A percentile compares a stretch with the other conserved stretches of the same genome.
Evolutionary conservation across 1,140 invertebrate genomes (phyloP).

Genomic region (Drosophila lacteicornis): DNA sequence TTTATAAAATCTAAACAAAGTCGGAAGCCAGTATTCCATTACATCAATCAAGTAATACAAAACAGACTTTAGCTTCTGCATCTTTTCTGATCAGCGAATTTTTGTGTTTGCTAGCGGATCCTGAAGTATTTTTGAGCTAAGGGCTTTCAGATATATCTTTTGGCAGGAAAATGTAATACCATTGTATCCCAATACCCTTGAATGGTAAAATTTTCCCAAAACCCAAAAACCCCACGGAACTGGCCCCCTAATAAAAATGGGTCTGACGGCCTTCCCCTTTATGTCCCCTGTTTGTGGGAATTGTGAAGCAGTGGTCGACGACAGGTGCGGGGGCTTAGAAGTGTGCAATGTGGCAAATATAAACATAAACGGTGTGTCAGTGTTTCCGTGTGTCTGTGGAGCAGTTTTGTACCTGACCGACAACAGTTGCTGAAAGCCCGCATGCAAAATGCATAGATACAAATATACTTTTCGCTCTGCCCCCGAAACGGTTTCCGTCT

Average conservation of each 20-base stretch:
- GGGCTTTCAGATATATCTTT: background rate
- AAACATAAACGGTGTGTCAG: conserved; percentile 43
- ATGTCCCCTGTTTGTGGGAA: background rate
- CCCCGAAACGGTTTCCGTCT: conserved; percentile 2
- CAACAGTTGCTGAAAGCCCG: conserved; percentile 68
- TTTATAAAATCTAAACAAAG: no score
- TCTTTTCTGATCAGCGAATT: no score
- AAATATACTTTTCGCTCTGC: conserved; percentile 50
- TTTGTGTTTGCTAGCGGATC: no score
- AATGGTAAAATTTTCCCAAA: no score
- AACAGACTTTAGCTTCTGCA: no score
- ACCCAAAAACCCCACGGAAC: background rate
- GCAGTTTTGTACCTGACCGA: conserved; percentile 51
- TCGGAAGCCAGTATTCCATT: no score
- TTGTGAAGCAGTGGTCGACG: conserved; percentile 5
- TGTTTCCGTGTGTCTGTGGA: conserved; percentile 23
- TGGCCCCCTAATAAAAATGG: conserved; percentile 9
- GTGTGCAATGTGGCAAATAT: conserved; percentile 45
- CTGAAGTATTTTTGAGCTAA: background rate
- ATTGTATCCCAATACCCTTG: background rate
- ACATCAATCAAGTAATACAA: no score
- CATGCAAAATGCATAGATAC: conserved; percentile 67
- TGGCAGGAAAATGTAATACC: background rate
- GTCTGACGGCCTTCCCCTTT: background rate
- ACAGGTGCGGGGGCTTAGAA: conserved; percentile 8